Conservation (phyloP, 1,140 invertebrate species). For the Lepidurus apus region DNA sequence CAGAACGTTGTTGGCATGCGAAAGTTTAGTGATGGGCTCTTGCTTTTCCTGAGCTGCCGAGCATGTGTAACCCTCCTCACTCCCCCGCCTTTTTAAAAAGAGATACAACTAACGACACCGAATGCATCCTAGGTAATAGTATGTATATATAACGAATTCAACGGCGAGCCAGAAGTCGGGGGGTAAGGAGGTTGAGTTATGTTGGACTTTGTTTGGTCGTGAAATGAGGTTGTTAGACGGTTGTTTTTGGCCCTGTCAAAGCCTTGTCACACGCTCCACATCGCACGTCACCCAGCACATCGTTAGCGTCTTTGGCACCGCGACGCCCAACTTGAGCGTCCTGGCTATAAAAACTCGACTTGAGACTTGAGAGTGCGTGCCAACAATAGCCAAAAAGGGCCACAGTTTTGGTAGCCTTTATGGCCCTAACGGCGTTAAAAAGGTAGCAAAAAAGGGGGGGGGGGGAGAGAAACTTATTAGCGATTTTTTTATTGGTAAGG, state of each 20-base stretch:
- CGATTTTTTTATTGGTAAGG: no score
- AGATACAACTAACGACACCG: neutral
- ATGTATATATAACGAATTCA: neutral
- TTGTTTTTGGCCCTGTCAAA: slow-evolving; percentile 14
- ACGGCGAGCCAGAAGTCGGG: neutral
- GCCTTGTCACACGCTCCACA: slow-evolving; percentile 17
- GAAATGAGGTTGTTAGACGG: slow-evolving; percentile 21
- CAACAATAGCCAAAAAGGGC: neutral
- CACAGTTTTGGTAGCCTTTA: neutral
- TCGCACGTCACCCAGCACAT: slow-evolving; percentile 10
- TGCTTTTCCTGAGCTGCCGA: neutral
- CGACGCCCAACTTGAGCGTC: neutral
- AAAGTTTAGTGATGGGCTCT: neutral
- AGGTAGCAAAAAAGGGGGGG: neutral
- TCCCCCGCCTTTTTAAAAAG: neutral
- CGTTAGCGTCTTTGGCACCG: slow-evolving; percentile 16
- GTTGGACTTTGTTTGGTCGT: neutral
- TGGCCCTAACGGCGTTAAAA: neutral
- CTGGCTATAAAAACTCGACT: neutral
- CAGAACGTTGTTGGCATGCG: neutral
- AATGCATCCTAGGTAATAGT: neutral
- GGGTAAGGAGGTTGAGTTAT: neutral
- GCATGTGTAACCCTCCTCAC: neutral
- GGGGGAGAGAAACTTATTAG: no score
- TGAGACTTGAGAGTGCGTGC: neutral